A percentile compares a stretch with the other conserved stretches of the same genome.
Conservation (phyloP, 2,888 invertebrate genomes). For the Hypercompe scribonia region DNA sequence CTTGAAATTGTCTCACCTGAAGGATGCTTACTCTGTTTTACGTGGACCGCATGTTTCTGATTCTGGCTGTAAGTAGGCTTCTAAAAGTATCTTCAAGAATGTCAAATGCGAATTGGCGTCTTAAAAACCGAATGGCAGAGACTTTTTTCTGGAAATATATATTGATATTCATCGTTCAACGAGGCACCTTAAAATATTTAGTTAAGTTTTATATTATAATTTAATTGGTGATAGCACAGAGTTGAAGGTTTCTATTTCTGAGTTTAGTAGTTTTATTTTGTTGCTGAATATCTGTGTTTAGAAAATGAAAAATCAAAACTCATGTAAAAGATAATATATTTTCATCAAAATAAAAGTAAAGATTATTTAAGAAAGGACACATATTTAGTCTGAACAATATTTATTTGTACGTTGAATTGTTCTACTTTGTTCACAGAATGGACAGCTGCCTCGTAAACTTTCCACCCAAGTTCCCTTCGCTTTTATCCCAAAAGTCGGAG, state of each 20-base stretch:
- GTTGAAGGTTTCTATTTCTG: too few species aligned
- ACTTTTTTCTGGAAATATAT: not conserved
- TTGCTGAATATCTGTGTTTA: too few species aligned
- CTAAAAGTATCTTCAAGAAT: conserved; percentile 6
- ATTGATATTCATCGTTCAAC: not conserved
- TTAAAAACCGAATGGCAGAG: not conserved
- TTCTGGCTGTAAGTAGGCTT: conserved; percentile 8
- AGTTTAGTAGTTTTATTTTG: too few species aligned
- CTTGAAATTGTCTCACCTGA: conserved; percentile 20
- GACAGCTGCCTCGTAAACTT: conserved; percentile 48
- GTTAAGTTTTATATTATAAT: not conserved
- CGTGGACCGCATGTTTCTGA: conserved; percentile 31
- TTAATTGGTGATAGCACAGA: too few species aligned
- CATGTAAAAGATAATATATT: too few species aligned
- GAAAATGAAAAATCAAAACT: too few species aligned
- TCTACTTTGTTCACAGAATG: conserved; percentile 18
- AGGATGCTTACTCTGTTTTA: conserved; percentile 26
- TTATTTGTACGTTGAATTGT: conserved; percentile 25
- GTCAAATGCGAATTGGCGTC: not conserved
- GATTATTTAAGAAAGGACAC: not conserved
- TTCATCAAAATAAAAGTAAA: conserved; percentile 34
- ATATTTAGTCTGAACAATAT: not conserved
- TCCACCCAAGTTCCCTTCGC: conserved; percentile 45
- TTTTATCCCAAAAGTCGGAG: conserved; percentile 27
- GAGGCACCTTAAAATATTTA: not conserved